Conservation (phyloP, 1,140 invertebrate genomes). For the Euschistus heros region DNA sequence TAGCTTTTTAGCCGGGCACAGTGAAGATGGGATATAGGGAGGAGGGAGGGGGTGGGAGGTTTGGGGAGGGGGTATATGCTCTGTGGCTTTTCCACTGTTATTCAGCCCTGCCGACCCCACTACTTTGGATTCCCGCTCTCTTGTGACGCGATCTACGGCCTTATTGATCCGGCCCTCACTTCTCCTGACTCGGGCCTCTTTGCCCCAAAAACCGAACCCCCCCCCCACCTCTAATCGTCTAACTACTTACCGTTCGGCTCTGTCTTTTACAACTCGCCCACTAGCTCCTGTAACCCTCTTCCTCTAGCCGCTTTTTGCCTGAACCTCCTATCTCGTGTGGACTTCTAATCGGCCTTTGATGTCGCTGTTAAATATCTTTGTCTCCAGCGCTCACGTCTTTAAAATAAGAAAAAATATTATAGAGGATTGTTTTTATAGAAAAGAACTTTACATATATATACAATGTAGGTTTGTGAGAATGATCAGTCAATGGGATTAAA, state of each 20-base stretch:
- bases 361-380: no score
- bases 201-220: slow-evolving; percentile 17
- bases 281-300: no score
- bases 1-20: slow-evolving; percentile 44
- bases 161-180: slow-evolving; percentile 25
- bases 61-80: slow-evolving; percentile 21
- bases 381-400: no score
- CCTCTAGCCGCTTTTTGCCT: no score
- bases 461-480: no score
- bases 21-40: slow-evolving; percentile 37
- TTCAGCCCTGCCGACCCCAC: slow-evolving; percentile 32
- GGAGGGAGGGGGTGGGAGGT: background rate
- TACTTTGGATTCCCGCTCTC: slow-evolving; percentile 25
- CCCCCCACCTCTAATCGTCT: slow-evolving; percentile 1
- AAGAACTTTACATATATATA: no score
- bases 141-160: slow-evolving; percentile 27
- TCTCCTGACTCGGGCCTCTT: slow-evolving; percentile 15
- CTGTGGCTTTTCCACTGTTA: slow-evolving; percentile 32
- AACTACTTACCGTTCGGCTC: background rate
- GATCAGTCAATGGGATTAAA: no score
- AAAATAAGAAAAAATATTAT: no score
- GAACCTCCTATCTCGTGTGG: no score
- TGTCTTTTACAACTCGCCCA: no score
- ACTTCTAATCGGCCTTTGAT: no score
- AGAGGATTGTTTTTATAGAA: no score